Conservation (phyloP, 2,888 invertebrate genomes). For the Drosophila siamana region DNA sequence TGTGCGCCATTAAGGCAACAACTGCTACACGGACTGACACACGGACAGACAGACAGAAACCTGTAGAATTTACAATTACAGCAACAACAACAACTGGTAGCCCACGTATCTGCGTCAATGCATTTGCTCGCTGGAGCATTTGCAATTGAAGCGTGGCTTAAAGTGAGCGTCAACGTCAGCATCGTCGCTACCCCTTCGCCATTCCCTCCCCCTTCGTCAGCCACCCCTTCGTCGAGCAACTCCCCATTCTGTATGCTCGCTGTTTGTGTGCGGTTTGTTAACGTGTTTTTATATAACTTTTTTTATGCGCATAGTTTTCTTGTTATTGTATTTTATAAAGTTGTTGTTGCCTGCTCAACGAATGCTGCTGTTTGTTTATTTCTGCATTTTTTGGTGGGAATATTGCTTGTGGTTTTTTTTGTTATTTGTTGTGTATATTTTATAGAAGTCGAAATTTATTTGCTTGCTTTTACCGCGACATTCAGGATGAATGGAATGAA, state of each 20-base stretch:
- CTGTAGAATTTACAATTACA: slow-evolving; percentile 80
- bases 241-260: slow-evolving; percentile 3
- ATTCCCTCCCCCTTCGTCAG: slow-evolving; percentile 6
- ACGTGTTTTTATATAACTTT: slow-evolving; percentile 78
- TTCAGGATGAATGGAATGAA: slow-evolving; percentile 47
- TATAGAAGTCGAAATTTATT: slow-evolving; percentile 51
- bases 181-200: slow-evolving; percentile 19
- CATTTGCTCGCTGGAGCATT: slow-evolving; percentile 68
- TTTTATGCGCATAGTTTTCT: slow-evolving; percentile 63
- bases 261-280: slow-evolving; percentile 42
- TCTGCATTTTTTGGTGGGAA: slow-evolving; percentile 68
- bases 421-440: no score
- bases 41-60: slow-evolving; percentile 55
- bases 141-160: slow-evolving; percentile 80
- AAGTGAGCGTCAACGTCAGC: slow-evolving; percentile 52
- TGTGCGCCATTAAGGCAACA: slow-evolving; percentile 71
- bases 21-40: slow-evolving; percentile 49
- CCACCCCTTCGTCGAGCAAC: background rate
- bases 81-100: slow-evolving; percentile 53
- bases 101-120: slow-evolving; percentile 70
- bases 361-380: slow-evolving; percentile 43
- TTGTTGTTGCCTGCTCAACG: slow-evolving; percentile 46
- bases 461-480: slow-evolving; percentile 32
- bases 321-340: slow-evolving; percentile 54
- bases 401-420: slow-evolving; percentile 42